Evolutionary conservation across 37 sponge, comb jelly and placozoan species (phyloP).

Genomic region (Axinella damicornis): DNA sequence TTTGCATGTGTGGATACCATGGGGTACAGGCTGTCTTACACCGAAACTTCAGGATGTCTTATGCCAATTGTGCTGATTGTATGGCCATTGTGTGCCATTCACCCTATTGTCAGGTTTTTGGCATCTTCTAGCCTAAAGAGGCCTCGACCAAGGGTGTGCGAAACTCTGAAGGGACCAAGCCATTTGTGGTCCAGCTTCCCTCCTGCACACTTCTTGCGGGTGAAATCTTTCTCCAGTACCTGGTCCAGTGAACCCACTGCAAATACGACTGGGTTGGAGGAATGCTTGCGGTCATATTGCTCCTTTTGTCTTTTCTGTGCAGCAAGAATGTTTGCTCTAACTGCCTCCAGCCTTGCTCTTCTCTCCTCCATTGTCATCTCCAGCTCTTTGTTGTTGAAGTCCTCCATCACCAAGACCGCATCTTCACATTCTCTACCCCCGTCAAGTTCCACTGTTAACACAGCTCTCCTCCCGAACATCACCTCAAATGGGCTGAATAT

Average conservation of each 20-base stretch:
- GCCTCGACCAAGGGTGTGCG: not conserved
- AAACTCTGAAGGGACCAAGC: slow-evolving; percentile 30
- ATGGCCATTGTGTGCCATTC: too few relatives aligned
- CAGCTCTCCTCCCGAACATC: slow-evolving; percentile 52
- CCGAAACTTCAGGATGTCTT: too few relatives aligned
- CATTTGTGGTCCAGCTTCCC: slow-evolving; percentile 38
- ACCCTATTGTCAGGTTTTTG: too few relatives aligned
- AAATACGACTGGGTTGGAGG: not conserved
- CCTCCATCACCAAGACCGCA: slow-evolving; percentile 8
- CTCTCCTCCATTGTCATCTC: not conserved
- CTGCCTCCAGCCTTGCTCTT: not conserved
- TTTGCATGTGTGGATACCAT: too few relatives aligned
- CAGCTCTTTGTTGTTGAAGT: not conserved
- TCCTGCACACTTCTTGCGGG: slow-evolving; percentile 29
- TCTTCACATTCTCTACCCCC: not conserved
- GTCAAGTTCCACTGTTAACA: slow-evolving; percentile 52
- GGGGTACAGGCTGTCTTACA: too few relatives aligned
- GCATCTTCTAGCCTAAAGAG: too few relatives aligned
- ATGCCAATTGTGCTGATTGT: too few relatives aligned
- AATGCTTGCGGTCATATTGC: slow-evolving; percentile 27
- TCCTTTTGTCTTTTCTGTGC: too few relatives aligned
- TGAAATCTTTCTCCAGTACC: slow-evolving; percentile 65
- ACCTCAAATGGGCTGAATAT: slow-evolving; percentile 65
- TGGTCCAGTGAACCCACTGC: slow-evolving; percentile 13
- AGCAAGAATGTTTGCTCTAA: too few relatives aligned